Evolutionary conservation across 2,888 invertebrate genomes (phyloP).

Genomic region (Hydrotaea cyrtoneurina): DNA sequence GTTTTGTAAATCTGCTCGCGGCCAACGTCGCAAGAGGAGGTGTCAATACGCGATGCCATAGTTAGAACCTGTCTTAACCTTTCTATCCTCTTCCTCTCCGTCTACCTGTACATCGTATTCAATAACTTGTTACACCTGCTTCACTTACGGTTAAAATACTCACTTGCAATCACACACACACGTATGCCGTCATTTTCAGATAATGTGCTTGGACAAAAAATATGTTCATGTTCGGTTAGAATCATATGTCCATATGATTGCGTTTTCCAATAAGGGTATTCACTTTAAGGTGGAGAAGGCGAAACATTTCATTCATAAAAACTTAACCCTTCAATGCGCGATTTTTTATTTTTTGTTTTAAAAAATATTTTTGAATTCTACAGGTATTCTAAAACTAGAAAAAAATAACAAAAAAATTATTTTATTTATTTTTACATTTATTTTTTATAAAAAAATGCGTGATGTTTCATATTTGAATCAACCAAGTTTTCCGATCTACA

Average conservation of each 20-base stretch:
- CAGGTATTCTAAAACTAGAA: too few relatives aligned
- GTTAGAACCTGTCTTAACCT: constrained; percentile 30
- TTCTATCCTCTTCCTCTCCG: background rate
- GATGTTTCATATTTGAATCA: too few relatives aligned
- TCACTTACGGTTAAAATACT: constrained; percentile 19
- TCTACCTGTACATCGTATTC: constrained; percentile 2
- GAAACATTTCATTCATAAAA: too few relatives aligned
- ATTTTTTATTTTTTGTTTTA: too few relatives aligned
- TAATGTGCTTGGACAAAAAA: constrained; percentile 13
- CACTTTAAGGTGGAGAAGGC: background rate
- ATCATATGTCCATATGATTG: background rate
- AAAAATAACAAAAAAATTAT: too few relatives aligned
- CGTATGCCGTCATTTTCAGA: background rate
- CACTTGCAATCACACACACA: background rate
- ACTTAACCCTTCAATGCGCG: too few relatives aligned
- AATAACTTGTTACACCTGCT: constrained; percentile 65
- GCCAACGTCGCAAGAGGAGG: background rate
- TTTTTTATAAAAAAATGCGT: too few relatives aligned
- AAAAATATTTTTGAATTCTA: too few relatives aligned
- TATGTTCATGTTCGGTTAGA: constrained; percentile 15
- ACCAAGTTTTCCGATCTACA: too few relatives aligned
- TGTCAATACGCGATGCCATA: constrained; percentile 25
- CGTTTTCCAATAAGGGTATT: constrained; percentile 5
- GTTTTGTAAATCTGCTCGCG: too few relatives aligned
- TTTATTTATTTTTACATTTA: too few relatives aligned